Base-by-base conservation (phyloP, 2,113 vertebrate species). In the Vidua macroura region DNA sequence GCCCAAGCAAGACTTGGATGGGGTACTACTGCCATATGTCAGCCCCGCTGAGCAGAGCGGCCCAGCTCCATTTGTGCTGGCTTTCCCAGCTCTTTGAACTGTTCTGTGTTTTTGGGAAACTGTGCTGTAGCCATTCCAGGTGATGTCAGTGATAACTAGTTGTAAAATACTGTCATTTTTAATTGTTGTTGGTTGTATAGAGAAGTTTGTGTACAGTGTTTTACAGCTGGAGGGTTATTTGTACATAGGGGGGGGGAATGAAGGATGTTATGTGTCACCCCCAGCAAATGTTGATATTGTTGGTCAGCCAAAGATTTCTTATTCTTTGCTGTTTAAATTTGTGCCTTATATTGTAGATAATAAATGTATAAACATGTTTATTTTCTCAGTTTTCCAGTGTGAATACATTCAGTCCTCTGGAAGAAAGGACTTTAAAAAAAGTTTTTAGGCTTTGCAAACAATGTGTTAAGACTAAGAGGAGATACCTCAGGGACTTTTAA, bases 271-370 rank as follows among this genome's bases (percentile, higher is more conserved):
- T 48, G 21, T 90, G 92, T 90, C 84, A 85, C 84, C 73, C 88
- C 74, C 70, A 83, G 95, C 94, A 96, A 93, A 93, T 94, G 81
- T 59, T 86, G 94, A 95, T 95, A 48, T 84, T 92, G 96, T 97
- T 93, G 88, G 94, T 97, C 94, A 96, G 97, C 98, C 98, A 98
- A 98, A 98, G 98, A 98, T 95, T 96, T 96, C 93, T 86, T 97
- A 68, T 96, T 97, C 96, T 97, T 97, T 97, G 97, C 97, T 98
- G 98, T 97, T 98, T 98, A 93, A 97, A 97, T 93, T 93, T 95
- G 98, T 98, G 98, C 98, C 98, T 98, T 98, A 98, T 97, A 97
- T 98, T 98, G 98, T 98, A 98, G 95, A 97, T 97, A 98, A 98
- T 98, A 98, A 98, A 98, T 94, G 96, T 96, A 96, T 97, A 90